Percentiles rank a stretch among this genome's conserved stretches.
These are phyloP conservation scores for Tinea pellionella DNA, from an alignment of 2,888 invertebrate genomes.

Conservation along the genomic window DNA sequence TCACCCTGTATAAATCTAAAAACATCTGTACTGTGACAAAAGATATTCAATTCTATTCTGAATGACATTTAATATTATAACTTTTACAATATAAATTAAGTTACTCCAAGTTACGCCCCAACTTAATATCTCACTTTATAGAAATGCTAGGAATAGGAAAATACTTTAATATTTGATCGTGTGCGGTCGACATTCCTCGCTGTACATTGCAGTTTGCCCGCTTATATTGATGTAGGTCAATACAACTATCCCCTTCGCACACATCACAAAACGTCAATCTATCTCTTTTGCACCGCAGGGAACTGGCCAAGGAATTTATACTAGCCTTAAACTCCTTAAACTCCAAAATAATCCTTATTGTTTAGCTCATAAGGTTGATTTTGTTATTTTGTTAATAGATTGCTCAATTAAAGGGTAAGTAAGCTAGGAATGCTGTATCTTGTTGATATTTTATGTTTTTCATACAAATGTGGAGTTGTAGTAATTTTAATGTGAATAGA, in stretches of 20 bases:
- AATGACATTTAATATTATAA: too few relatives aligned
- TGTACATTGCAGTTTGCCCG: background rate
- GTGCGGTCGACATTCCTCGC: conserved; percentile 7
- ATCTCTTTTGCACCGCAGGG: conserved; percentile 5
- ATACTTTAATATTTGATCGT: background rate
- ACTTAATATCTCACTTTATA: too few relatives aligned
- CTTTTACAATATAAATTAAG: too few relatives aligned
- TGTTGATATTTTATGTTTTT: too few relatives aligned
- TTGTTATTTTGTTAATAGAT: background rate
- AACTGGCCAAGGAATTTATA: conserved; percentile 7
- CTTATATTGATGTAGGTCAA: conserved; percentile 12
- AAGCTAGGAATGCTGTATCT: background rate
- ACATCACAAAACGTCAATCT: background rate
- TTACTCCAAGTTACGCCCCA: too few relatives aligned
- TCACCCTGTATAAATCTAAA: too few relatives aligned
- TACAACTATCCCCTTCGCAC: background rate
- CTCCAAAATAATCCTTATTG: too few relatives aligned
- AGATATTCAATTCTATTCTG: too few relatives aligned
- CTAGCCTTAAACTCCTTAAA: background rate
- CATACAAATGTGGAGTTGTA: background rate
- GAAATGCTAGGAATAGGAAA: too few relatives aligned
- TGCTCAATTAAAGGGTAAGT: background rate
- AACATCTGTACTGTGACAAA: too few relatives aligned
- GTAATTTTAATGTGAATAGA: background rate
- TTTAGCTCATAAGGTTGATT: too few relatives aligned